Evolutionary conservation across 2,888 invertebrate species (phyloP).

Genomic region (Scaptomyza flava): DNA sequence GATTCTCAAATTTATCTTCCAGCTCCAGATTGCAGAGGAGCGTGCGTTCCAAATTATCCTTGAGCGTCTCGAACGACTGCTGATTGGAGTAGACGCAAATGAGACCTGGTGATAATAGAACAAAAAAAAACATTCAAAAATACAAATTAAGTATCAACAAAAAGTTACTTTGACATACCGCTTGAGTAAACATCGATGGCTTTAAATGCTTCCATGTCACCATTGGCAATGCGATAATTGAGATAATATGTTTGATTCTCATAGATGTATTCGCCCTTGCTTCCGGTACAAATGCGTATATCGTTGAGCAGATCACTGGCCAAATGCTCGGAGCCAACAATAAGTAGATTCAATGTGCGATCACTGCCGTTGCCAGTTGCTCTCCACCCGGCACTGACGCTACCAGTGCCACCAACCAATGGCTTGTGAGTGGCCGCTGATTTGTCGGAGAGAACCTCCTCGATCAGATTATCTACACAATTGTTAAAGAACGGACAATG

Average conservation of each 20-base stretch:
- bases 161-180: constrained; percentile 85
- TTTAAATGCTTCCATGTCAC: constrained; percentile 93
- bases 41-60: constrained; percentile 95
- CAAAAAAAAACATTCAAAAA: neutral
- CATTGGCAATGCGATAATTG: constrained; percentile 94
- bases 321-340: constrained; percentile 94
- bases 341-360: constrained; percentile 90
- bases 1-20: constrained; percentile 94
- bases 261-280: constrained; percentile 92
- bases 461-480: constrained; percentile 91
- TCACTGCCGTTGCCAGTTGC: constrained; percentile 75
- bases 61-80: constrained; percentile 95
- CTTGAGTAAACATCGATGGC: constrained; percentile 95
- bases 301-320: constrained; percentile 95
- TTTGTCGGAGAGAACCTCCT: constrained; percentile 85
- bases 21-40: constrained; percentile 94
- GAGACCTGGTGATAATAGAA: constrained; percentile 86
- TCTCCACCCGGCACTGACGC: constrained; percentile 50
- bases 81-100: constrained; percentile 96
- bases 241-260: constrained; percentile 92
- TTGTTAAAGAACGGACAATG: constrained; percentile 96
- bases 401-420: constrained; percentile 42
- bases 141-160: neutral
- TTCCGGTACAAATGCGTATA: constrained; percentile 93
- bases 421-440: constrained; percentile 87